Base-by-base conservation (phyloP, 2,888 invertebrate species). In the Tenthredo mesomela region DNA sequence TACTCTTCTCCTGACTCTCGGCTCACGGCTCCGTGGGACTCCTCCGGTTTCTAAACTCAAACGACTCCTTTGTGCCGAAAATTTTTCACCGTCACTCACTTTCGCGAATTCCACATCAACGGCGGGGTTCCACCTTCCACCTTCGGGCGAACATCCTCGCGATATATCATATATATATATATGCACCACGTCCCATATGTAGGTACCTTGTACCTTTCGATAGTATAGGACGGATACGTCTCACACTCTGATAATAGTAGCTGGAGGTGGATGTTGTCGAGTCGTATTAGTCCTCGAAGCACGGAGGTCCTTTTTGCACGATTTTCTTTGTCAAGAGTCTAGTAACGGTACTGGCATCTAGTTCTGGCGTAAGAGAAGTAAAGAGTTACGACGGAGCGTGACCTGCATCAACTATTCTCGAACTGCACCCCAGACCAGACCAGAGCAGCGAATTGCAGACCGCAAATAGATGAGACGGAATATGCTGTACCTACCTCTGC, bases 11-110 rank as follows among this genome's bases (percentile, higher is more conserved):
- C 15, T n/a, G 67, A 25, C 37, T 80, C 50, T 29, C 18, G 29
- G 1, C 18, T 77, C 77, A 1, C n/a, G 77, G 40, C 61, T 80
- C 61, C 61, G 40, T 18, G 33, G n/a, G 25, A 61, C 15, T 54
- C 33, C 18, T 47, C 21, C 21, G 37, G 58, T 18, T 80, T 15
- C 50, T 58, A 25, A 80, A 61, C 58, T 80, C 82, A 67, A 82
- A 65, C 82, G 67, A 82, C 82, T 82, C 67, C 47, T 58, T 80
- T 61, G 80, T 40, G 61, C 61, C 61, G 29, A 33, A 18, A 80
- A 80, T 2, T 58, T 58, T 80, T 61, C 25, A 80, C 37, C 40
- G 33, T 80, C 61, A 21, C 80, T 80, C 78, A 70, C 70, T 33
- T 25, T 33, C 12, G 25, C 10, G 29, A 33, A 15, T 15, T 18